Percentiles rank a stretch among this genome's conserved stretches.
phyloP scores from a whole-genome alignment of 2,888 invertebrate genomes.

The Dicranocentrus wangi region DNA sequence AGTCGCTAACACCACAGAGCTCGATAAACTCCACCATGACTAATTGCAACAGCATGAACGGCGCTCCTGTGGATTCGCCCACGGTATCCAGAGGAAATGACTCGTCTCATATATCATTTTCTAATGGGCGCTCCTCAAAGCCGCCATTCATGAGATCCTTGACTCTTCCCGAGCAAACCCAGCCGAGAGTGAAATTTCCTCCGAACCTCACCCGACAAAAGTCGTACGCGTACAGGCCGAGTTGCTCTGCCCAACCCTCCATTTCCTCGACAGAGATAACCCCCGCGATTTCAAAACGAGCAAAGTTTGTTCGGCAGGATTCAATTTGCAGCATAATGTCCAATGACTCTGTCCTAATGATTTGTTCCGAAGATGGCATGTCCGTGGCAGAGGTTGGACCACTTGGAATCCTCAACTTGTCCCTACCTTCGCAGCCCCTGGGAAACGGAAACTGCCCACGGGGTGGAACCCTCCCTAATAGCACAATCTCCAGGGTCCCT shows the following conservation, averaged over 20 bases:
- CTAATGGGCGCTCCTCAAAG: slow-evolving; percentile 56
- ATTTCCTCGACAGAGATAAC: slow-evolving; percentile 52
- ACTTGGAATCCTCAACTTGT: slow-evolving; percentile 47
- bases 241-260: slow-evolving; percentile 4
- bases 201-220: slow-evolving; percentile 72
- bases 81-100: slow-evolving; percentile 32
- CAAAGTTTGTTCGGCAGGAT: slow-evolving; percentile 72
- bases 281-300: slow-evolving; percentile 65
- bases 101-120: slow-evolving; percentile 40
- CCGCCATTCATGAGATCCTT: slow-evolving; percentile 72
- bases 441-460: slow-evolving; percentile 11
- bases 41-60: slow-evolving; percentile 65
- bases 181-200: slow-evolving; percentile 72
- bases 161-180: slow-evolving; percentile 72
- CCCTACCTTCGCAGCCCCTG: slow-evolving; percentile 20
- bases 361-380: slow-evolving; percentile 70
- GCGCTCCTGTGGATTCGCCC: slow-evolving; percentile 65
- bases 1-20: slow-evolving; percentile 73
- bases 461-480: not conserved
- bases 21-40: slow-evolving; percentile 72
- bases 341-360: slow-evolving; percentile 72
- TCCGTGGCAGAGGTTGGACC: slow-evolving; percentile 58
- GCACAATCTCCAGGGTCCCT: slow-evolving; percentile 37
- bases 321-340: slow-evolving; percentile 72
- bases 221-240: slow-evolving; percentile 66